Evolutionary conservation across 2,888 invertebrate genomes (phyloP).

Genomic region (Cosmorhoe ocellata): DNA sequence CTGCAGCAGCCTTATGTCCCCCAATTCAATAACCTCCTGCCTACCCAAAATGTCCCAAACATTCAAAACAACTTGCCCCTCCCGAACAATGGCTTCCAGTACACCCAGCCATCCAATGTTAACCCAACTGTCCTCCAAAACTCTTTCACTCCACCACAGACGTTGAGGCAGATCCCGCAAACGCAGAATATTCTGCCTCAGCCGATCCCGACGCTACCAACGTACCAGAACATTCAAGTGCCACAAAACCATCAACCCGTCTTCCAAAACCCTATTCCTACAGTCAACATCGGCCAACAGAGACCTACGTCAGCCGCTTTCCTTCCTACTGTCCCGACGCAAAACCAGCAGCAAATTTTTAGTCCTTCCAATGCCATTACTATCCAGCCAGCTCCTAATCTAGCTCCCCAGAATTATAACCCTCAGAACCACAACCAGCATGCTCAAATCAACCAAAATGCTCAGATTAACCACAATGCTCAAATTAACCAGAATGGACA

Average conservation of each 20-base stretch:
- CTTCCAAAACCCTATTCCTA: constrained; percentile 40
- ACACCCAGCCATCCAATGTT: constrained; percentile 50
- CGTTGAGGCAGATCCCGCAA: constrained; percentile 52
- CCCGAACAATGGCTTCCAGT: constrained; percentile 59
- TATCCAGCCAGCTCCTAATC: constrained; percentile 74
- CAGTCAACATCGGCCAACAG: constrained; percentile 62
- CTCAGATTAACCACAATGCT: constrained; percentile 12
- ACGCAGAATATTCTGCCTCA: constrained; percentile 62
- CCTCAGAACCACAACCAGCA: constrained; percentile 43
- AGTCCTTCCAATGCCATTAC: constrained; percentile 70
- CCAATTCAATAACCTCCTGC: constrained; percentile 63
- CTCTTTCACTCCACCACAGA: constrained; percentile 53
- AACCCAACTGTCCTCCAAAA: constrained; percentile 53
- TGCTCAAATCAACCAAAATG: constrained; percentile 22
- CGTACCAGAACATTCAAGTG: constrained; percentile 59
- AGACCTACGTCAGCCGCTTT: constrained; percentile 69
- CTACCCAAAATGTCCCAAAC: constrained; percentile 53
- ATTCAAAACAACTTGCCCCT: constrained; percentile 48
- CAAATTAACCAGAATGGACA: constrained; percentile 17
- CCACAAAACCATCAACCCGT: constrained; percentile 45
- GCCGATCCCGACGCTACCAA: constrained; percentile 61
- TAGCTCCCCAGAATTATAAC: constrained; percentile 63
- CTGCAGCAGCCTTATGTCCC: constrained; percentile 61
- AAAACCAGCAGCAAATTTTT: constrained; percentile 56
- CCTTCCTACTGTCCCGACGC: constrained; percentile 60